phyloP scores from a whole-genome alignment of 2,113 vertebrate species.

The Chaetura pelagica region DNA sequence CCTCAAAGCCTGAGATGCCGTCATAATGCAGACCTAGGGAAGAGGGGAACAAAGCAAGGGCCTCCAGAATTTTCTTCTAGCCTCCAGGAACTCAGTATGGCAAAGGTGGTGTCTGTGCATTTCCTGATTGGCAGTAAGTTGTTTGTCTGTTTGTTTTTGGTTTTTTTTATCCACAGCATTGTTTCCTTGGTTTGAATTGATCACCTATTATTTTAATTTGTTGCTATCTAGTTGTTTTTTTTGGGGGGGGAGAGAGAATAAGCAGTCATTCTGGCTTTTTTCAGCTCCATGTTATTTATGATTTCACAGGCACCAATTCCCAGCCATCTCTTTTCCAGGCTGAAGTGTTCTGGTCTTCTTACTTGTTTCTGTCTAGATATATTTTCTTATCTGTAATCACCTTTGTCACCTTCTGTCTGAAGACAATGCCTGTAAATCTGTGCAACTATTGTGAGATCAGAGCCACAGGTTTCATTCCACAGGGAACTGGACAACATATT shows the following conservation, averaged over 20 bases:
- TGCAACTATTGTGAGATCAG: not conserved
- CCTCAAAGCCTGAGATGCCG: fast-evolving
- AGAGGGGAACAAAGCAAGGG: not conserved
- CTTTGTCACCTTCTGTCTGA: not conserved
- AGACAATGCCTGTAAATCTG: not conserved
- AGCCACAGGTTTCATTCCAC: not conserved
- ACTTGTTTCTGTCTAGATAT: not conserved
- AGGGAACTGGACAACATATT: not conserved
- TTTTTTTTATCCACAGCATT: too few relatives aligned
- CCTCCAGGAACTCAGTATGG: not conserved
- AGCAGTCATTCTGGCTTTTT: not conserved
- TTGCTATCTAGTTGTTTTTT: not conserved
- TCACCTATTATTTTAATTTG: not conserved
- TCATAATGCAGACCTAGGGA: too few relatives aligned
- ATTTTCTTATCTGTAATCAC: not conserved
- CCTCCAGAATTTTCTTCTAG: not conserved
- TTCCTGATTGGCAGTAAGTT: not conserved
- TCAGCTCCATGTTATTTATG: not conserved
- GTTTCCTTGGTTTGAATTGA: not conserved
- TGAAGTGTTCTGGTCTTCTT: not conserved
- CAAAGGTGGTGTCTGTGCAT: not conserved
- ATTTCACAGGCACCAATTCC: not conserved
- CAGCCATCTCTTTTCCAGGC: not conserved
- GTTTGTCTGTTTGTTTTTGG: too few relatives aligned
- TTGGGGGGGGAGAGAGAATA: not conserved